Base-by-base conservation (phyloP, 1,140 invertebrate genomes). In the Drosophila sproati region DNA sequence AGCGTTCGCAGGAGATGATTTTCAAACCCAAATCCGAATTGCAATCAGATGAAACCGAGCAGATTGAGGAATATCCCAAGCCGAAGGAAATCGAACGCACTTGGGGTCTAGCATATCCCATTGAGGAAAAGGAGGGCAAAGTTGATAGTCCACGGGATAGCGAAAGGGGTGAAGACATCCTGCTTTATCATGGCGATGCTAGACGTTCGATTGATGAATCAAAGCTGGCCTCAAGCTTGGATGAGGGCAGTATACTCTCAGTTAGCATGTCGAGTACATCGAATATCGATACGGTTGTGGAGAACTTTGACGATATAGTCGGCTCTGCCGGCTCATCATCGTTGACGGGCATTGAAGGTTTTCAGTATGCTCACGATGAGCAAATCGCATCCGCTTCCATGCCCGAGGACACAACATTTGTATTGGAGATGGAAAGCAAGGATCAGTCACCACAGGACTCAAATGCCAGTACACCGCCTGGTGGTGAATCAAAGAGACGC, bases 1-100 rank as follows among this genome's bases (percentile, higher is more conserved):
- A 97, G 91, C 93, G 97, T 67, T 98, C 97, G 0, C 96, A 96
- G 73, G 97, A 98, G 93, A 98, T 98, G 97, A 96, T 96, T 73
- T 98, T 98, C 91, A 96, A 96, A 86, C 96, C 96, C 3, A 91
- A 92, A 39, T 69, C 94, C n/a, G 88, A 91, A 2, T 50, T 82
- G 8, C 55, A 55, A 12, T 10, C 72, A n/a, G 6, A 59, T 0
- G 78, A 81, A 29, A 41, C 50, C 1, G 43, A 66, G 2, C 67
- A 82, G 39, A 71, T 78, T 20, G 94, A 94, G 56, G 91, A 90
- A 37, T 83, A 75, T 76, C 68, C 88, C 0, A 92, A 88, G 48
- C 85, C 82, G 4, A 92, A 91, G 7, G 91, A 92, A 73, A 50
- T 76, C 0, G 91, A 92, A 43, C 85, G 77, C 8, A 86, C 91